These are phyloP conservation scores for Neosalanx taihuensis DNA, from an alignment of 2,797 vertebrate genomes.

Conservation along the genomic window DNA sequence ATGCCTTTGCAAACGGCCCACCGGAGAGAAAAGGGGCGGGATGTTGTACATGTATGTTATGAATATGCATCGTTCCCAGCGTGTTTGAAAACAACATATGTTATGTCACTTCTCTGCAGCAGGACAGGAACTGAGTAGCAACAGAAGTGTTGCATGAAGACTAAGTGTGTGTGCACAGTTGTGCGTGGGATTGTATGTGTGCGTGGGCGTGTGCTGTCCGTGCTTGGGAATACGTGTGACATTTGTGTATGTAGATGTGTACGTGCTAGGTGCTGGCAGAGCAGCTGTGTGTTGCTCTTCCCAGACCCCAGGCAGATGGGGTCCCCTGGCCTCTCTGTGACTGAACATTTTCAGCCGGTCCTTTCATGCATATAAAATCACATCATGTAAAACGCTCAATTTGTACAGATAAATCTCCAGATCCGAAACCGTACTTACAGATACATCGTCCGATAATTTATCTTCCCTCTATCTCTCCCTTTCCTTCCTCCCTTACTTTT, in stretches of 20 bases:
- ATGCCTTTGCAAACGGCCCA: too few species aligned
- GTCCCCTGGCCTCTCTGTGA: slow-evolving; percentile 18
- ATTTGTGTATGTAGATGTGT: neutral
- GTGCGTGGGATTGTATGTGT: slow-evolving; percentile 6
- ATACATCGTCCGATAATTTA: neutral
- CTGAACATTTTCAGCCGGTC: slow-evolving; percentile 12
- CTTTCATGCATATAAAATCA: slow-evolving; percentile 7
- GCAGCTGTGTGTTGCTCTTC: slow-evolving; percentile 22
- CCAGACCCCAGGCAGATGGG: slow-evolving; percentile 31
- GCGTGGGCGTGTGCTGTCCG: neutral
- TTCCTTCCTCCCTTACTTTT: neutral
- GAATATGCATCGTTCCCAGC: slow-evolving; percentile 38
- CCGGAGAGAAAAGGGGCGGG: too few species aligned
- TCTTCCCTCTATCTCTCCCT: neutral
- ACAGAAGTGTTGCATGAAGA: slow-evolving; percentile 28
- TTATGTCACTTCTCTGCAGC: slow-evolving; percentile 36
- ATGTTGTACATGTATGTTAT: slow-evolving; percentile 15
- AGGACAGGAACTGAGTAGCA: slow-evolving; percentile 36
- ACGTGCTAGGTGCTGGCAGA: slow-evolving; percentile 20
- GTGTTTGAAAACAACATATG: slow-evolving; percentile 36
- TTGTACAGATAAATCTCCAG: neutral
- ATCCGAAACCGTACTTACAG: neutral
- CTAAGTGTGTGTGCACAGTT: slow-evolving; percentile 13
- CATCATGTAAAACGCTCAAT: neutral
- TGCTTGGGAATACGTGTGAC: neutral